These are phyloP conservation scores for Lagopus leucura DNA, from an alignment of 2,113 vertebrate species.

Conservation along the genomic window DNA sequence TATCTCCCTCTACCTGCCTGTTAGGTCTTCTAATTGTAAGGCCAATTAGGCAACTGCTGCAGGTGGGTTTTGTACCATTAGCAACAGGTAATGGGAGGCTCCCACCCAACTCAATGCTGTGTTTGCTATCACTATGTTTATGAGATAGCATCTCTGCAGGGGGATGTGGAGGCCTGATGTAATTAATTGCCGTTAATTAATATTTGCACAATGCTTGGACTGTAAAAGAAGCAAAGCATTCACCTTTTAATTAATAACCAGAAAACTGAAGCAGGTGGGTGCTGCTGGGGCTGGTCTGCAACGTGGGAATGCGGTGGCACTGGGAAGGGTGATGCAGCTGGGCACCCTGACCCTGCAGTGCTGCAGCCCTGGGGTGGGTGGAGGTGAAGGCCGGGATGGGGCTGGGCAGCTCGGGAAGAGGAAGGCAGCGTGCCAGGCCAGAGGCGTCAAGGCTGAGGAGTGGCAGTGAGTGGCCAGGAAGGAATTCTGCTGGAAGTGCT, in stretches of 20 bases:
- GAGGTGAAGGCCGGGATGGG: neutral
- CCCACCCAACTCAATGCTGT: neutral
- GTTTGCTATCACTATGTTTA: neutral
- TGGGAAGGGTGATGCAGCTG: neutral
- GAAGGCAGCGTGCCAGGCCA: neutral
- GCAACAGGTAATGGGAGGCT: neutral
- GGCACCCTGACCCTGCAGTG: neutral
- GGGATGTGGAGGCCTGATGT: neutral
- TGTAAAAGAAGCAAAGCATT: neutral
- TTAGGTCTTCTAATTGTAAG: neutral
- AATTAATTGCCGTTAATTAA: constrained; percentile 69
- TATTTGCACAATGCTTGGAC: constrained; percentile 21
- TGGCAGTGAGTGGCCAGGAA: constrained; percentile 31
- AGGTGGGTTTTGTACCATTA: neutral
- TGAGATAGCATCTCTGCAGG: constrained; percentile 2
- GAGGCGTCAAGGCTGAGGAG: neutral
- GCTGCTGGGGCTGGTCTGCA: neutral
- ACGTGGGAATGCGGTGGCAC: neutral
- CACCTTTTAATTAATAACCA: neutral
- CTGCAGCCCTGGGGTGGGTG: neutral
- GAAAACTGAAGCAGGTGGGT: neutral
- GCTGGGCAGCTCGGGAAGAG: neutral
- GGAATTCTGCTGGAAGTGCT: constrained; percentile 36
- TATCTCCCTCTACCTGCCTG: neutral
- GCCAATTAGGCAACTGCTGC: neutral